Percentiles rank a stretch among this genome's conserved stretches.
These are phyloP conservation scores for Ligdia adustata DNA, from an alignment of 2,888 invertebrate genomes.

Conservation along the genomic window DNA sequence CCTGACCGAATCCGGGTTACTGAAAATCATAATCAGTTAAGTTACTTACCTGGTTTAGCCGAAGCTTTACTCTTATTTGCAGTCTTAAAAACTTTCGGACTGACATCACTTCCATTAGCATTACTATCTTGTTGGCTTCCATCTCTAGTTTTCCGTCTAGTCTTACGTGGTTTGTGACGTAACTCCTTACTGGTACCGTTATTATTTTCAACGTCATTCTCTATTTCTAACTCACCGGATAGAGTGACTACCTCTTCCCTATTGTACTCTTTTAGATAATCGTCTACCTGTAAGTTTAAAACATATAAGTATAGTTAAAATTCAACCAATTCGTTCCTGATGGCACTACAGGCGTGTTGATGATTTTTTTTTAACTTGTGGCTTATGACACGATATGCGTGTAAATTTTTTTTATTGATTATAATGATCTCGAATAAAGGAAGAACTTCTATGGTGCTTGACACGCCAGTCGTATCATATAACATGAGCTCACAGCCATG, in stretches of 20 bases:
- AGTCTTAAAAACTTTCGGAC: slow-evolving; percentile 76
- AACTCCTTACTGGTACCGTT: slow-evolving; percentile 68
- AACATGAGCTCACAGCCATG: no score
- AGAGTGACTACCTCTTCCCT: slow-evolving; percentile 78
- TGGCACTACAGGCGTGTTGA: no score
- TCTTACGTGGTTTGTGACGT: slow-evolving; percentile 72
- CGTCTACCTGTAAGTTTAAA: slow-evolving; percentile 75
- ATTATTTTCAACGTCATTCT: slow-evolving; percentile 77
- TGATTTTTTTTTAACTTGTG: no score
- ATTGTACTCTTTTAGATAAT: slow-evolving; percentile 79
- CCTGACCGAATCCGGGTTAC: no score
- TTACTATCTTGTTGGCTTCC: slow-evolving; percentile 64
- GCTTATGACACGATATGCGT: no score
- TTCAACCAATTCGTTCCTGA: no score
- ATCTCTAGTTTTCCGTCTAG: slow-evolving; percentile 70
- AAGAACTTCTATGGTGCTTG: no score
- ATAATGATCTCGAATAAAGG: no score
- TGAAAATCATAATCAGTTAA: no score
- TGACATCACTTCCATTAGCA: slow-evolving; percentile 69
- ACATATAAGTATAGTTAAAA: no score
- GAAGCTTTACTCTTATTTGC: slow-evolving; percentile 60
- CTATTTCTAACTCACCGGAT: slow-evolving; percentile 79
- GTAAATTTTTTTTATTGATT: no score
- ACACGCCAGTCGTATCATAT: no score
- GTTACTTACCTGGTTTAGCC: slow-evolving; percentile 58